Base-by-base conservation (phyloP, 2,888 invertebrate genomes). In the Drosophila algonquin region DNA sequence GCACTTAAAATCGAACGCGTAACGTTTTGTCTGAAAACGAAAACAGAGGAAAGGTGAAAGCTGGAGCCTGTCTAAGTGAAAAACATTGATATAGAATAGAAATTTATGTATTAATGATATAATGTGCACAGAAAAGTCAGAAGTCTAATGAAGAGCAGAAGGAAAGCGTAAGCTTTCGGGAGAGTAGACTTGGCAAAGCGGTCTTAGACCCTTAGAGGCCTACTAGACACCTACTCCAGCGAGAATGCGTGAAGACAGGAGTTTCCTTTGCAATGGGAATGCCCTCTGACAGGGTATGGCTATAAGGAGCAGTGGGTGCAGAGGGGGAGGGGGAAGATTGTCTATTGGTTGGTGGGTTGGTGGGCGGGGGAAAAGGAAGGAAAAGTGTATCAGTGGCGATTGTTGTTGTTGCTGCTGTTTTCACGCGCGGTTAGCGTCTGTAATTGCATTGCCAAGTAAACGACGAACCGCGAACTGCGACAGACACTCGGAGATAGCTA, bases 361-460 rank as follows among this genome's bases (percentile, higher is more conserved):
- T n/a, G n/a, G 40, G 2, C 0, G 30, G 27, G 27, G 30, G 30
- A 7, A 8, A 8, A 30, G 30, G 30, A 30, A 8, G 30, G 30
- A 40, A 40, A 40, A 40, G 2, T 40, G 40, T 40, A 40, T 40
- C 40, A 40, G 40, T 7, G 14, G 40, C 40, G 40, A 40, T 40
- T 71, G 60, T 24, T 58, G 40, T 27, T n/a, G 18, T 24, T 65
- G 64, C 46, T 75, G 69, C 75, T 74, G 59, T 75, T 87, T 82
- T 83, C 87, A 83, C 85, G 83, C 83, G 83, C 85, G 83, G 83
- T 83, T 87, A 85, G 80, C 82, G 85, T 80, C 82, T 78, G 87
- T 83, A 83, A 87, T 83, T 83, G 87, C 83, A 84, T 85, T 83
- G 83, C 87, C 87, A 81, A 83, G 82, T 87, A 81, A 84, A 84